A percentile compares a stretch with the other conserved stretches of the same genome.
These are phyloP conservation scores for Palloptera scutellata DNA, from an alignment of 2,888 invertebrate genomes.

Conservation along the genomic window DNA sequence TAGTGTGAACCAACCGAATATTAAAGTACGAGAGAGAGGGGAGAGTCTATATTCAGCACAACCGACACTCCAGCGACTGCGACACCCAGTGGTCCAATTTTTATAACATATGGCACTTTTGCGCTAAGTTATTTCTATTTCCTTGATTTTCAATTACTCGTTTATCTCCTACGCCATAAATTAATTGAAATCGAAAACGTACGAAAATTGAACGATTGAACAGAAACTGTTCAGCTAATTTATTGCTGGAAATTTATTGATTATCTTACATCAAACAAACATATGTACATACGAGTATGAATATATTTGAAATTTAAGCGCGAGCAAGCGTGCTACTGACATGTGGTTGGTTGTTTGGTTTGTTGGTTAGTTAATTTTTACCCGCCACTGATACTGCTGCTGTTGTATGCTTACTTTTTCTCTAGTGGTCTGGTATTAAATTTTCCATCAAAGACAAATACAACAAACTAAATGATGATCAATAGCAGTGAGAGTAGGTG, in stretches of 20 bases:
- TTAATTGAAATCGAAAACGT: slow-evolving; percentile 42
- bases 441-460: too few relatives aligned
- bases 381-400: too few relatives aligned
- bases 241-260: slow-evolving; percentile 12
- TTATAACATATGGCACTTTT: neutral
- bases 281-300: neutral
- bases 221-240: neutral
- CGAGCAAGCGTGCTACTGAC: neutral
- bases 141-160: neutral
- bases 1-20: too few relatives aligned
- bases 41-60: too few relatives aligned
- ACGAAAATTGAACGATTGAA: neutral
- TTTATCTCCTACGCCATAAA: slow-evolving; percentile 44
- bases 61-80: too few relatives aligned
- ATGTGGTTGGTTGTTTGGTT: too few relatives aligned
- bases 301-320: neutral
- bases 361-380: too few relatives aligned
- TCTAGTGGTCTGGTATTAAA: too few relatives aligned
- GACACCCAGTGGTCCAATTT: neutral
- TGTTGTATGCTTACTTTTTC: too few relatives aligned
- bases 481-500: too few relatives aligned
- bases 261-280: slow-evolving; percentile 1
- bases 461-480: too few relatives aligned
- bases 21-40: too few relatives aligned
- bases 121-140: neutral